Evolutionary conservation across 2,113 vertebrate genomes (phyloP).

Genomic region (Spilogale gracilis): DNA sequence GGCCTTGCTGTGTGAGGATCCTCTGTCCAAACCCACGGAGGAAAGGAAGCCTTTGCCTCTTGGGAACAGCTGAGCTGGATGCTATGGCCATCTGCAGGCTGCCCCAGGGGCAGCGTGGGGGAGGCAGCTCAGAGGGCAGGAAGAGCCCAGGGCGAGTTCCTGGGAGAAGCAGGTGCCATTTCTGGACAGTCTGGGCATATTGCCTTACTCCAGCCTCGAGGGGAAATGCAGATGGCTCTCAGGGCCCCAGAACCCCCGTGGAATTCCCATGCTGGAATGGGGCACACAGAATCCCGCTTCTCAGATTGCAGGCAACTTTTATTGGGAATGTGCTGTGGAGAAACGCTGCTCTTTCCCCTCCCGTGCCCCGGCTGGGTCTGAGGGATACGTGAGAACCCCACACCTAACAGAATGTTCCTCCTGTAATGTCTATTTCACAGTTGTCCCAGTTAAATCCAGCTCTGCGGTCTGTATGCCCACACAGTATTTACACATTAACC

Average conservation of each 20-base stretch:
- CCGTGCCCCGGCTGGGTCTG: neutral
- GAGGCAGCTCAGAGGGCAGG: neutral
- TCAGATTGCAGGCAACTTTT: neutral
- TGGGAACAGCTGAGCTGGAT: neutral
- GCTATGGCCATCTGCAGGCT: accelerated
- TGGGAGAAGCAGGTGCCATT: neutral
- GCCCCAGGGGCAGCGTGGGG: neutral
- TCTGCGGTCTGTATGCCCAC: neutral
- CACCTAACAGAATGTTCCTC: neutral
- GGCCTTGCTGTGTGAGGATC: neutral
- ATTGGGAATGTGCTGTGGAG: neutral
- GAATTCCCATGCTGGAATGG: neutral
- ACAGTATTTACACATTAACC: neutral
- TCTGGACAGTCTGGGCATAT: neutral
- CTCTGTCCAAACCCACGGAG: neutral
- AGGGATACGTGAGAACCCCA: neutral
- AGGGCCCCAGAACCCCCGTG: neutral
- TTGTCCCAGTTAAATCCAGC: neutral
- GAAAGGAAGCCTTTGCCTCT: neutral
- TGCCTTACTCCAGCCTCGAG: neutral
- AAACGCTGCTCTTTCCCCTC: neutral
- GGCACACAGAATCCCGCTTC: neutral
- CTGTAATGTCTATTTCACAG: neutral
- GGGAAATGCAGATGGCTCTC: neutral
- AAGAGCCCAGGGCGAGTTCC: neutral